These are phyloP conservation scores for Dioctria rufipes DNA, from an alignment of 2,888 invertebrate genomes.

Conservation along the genomic window DNA sequence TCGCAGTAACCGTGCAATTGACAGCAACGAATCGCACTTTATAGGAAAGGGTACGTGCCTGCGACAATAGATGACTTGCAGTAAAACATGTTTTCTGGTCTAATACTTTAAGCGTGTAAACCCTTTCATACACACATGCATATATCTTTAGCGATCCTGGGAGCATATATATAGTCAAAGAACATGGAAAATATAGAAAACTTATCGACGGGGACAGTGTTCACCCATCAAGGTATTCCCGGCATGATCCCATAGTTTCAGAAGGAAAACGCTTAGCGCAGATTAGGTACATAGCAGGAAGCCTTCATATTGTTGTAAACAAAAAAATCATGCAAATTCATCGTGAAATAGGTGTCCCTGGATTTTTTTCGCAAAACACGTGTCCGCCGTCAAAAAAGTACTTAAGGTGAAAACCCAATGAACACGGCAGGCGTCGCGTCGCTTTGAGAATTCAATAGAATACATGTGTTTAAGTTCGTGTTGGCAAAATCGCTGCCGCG, in stretches of 20 bases:
- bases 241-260: background rate
- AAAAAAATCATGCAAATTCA: slow-evolving; percentile 6
- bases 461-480: too few relatives aligned
- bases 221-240: slow-evolving; percentile 5
- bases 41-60: slow-evolving; percentile 7
- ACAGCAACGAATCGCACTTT: slow-evolving; percentile 5
- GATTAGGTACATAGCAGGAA: background rate
- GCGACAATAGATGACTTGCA: slow-evolving; percentile 29
- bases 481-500: too few relatives aligned
- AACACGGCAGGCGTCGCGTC: too few relatives aligned
- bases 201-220: slow-evolving; percentile 14
- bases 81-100: background rate
- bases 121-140: too few relatives aligned
- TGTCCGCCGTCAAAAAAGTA: too few relatives aligned
- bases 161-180: background rate
- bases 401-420: too few relatives aligned
- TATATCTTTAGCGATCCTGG: too few relatives aligned
- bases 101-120: too few relatives aligned
- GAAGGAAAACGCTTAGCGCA: slow-evolving; percentile 7
- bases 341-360: slow-evolving; percentile 13
- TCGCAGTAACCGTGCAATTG: slow-evolving; percentile 3
- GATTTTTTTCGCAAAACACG: too few relatives aligned
- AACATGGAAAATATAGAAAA: background rate
- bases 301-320: background rate
- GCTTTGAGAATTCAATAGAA: too few relatives aligned